Conservation (phyloP, 2,797 vertebrate species). For the Meda fulgida region DNA sequence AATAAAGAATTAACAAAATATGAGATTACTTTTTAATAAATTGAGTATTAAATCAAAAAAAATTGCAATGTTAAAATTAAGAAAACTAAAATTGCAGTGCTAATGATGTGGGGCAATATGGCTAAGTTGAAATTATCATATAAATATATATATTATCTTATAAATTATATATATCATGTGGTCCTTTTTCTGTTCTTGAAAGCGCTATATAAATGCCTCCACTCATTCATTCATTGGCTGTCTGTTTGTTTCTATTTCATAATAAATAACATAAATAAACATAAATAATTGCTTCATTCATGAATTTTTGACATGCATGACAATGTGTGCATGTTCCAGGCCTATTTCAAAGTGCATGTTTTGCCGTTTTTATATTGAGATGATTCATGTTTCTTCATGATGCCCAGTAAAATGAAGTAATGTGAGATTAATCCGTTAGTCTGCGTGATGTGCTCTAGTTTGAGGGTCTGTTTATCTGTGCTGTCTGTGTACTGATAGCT, state of each 20-base stretch:
- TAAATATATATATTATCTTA: too few species aligned
- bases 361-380: background rate
- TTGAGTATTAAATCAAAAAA: background rate
- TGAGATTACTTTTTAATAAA: background rate
- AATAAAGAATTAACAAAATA: background rate
- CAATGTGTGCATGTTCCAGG: background rate
- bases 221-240: background rate
- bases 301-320: background rate
- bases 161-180: background rate
- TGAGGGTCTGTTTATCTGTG: background rate
- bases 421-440: background rate
- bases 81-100: background rate
- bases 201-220: too few species aligned
- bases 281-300: background rate
- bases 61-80: background rate
- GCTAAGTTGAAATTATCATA: background rate
- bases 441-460: background rate
- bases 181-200: background rate
- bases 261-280: background rate
- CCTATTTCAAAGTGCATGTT: background rate
- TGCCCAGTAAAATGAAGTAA: background rate
- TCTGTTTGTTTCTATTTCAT: background rate
- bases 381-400: background rate
- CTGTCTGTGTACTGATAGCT: constrained; percentile 52
- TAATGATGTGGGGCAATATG: background rate